phyloP scores from a whole-genome alignment of 2,888 invertebrate species.

The Drosophila melanosoma region DNA sequence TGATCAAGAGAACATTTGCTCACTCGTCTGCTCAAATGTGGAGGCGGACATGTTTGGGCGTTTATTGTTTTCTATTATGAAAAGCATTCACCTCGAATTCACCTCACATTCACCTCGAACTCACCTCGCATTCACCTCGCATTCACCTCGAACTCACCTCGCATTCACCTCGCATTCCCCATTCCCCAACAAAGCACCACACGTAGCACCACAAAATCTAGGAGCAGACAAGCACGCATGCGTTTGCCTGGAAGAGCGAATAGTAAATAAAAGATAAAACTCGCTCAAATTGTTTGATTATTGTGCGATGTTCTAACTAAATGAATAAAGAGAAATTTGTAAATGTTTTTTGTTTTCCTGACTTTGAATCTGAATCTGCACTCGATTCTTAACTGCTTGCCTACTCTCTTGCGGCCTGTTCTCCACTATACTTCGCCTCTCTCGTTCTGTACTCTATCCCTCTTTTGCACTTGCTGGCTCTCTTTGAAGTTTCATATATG shows the following conservation, averaged over 20 bases:
- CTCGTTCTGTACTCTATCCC: conserved; percentile 9
- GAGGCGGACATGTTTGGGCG: conserved; percentile 34
- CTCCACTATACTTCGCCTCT: neutral
- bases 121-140: too few species aligned
- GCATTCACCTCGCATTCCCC: neutral
- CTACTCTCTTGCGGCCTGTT: neutral
- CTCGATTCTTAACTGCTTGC: conserved; percentile 4
- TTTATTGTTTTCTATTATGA: conserved; percentile 20
- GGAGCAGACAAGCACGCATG: conserved; percentile 38
- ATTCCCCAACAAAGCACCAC: neutral
- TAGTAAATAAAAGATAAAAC: conserved; percentile 11
- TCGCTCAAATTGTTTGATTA: conserved; percentile 20
- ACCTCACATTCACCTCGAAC: neutral
- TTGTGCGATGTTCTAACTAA: neutral
- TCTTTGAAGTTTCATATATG: conserved; percentile 35
- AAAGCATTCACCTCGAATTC: neutral
- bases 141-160: neutral
- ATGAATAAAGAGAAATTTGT: neutral
- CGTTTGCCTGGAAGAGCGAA: conserved; percentile 39
- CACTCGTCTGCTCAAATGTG: conserved; percentile 9
- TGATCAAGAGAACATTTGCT: conserved; percentile 15
- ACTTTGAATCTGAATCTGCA: conserved; percentile 8
- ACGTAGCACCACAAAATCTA: neutral
- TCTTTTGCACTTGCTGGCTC: conserved; percentile 8
- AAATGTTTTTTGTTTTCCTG: neutral